Conservation (phyloP, 2,797 vertebrate species). For the Dendrocincla fuliginosa region DNA sequence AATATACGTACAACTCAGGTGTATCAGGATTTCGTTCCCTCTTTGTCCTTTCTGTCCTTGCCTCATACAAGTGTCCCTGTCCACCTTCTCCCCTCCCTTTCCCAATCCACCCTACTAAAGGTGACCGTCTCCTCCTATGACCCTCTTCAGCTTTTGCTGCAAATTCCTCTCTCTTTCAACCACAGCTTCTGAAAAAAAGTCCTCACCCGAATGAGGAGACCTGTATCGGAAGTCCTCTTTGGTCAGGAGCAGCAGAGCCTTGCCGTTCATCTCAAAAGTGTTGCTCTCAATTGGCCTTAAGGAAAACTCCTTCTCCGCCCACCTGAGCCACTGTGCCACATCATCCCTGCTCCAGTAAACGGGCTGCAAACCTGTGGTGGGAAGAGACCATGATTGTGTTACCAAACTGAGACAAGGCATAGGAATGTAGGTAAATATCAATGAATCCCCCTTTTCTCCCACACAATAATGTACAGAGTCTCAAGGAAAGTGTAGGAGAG, state of each 20-base stretch:
- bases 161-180: background rate
- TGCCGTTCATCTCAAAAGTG: conserved; percentile 98
- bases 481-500: background rate
- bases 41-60: background rate
- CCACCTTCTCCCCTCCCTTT: background rate
- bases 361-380: conserved; percentile 88
- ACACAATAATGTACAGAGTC: background rate
- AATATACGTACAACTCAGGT: background rate
- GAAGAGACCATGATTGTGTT: background rate
- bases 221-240: conserved; percentile 99
- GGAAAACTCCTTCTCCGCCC: conserved; percentile 95
- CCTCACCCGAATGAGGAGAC: conserved; percentile 93
- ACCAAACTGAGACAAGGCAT: background rate
- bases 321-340: conserved; percentile 93
- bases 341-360: conserved; percentile 94
- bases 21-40: background rate
- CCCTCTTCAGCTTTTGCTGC: background rate
- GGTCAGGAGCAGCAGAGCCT: conserved; percentile 95
- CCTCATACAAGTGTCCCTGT: background rate
- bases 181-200: background rate
- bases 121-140: background rate
- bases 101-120: background rate
- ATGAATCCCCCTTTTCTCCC: background rate
- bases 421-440: background rate
- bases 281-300: conserved; percentile 90